Conservation (phyloP, 2,888 invertebrate species). For the Hymenopus coronatus region DNA sequence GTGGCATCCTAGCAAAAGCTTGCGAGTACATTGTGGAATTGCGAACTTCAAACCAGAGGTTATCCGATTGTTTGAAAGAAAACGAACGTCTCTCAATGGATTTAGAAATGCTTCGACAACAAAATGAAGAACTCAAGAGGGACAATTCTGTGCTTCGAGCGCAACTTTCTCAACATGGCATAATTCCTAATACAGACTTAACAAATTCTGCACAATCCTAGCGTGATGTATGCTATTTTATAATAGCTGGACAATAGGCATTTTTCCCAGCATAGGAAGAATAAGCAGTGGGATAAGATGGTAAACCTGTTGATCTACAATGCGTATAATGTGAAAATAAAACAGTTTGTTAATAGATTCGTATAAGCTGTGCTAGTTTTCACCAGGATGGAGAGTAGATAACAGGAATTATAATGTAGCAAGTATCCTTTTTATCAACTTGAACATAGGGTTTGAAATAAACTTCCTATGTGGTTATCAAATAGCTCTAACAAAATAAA, state of each 20-base stretch:
- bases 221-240: not conserved
- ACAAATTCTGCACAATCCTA: slow-evolving; percentile 24
- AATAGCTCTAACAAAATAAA: no score
- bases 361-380: not conserved
- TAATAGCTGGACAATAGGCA: not conserved
- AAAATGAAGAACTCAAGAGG: slow-evolving; percentile 68
- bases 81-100: slow-evolving; percentile 71
- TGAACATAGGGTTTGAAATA: no score
- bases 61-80: slow-evolving; percentile 61
- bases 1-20: slow-evolving; percentile 91
- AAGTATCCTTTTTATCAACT: not conserved
- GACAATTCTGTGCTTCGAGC: slow-evolving; percentile 71
- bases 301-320: not conserved
- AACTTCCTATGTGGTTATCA: no score
- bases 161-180: slow-evolving; percentile 64
- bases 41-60: slow-evolving; percentile 72
- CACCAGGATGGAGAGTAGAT: not conserved
- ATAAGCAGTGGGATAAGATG: not conserved
- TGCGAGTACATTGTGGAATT: slow-evolving; percentile 91
- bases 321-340: not conserved
- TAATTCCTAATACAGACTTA: slow-evolving; percentile 45
- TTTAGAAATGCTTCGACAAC: slow-evolving; percentile 66
- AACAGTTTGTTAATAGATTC: not conserved
- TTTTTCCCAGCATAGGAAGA: not conserved
- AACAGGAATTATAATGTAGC: not conserved